These are phyloP conservation scores for Suillia variegata DNA, from an alignment of 2,888 invertebrate genomes.

Conservation along the genomic window DNA sequence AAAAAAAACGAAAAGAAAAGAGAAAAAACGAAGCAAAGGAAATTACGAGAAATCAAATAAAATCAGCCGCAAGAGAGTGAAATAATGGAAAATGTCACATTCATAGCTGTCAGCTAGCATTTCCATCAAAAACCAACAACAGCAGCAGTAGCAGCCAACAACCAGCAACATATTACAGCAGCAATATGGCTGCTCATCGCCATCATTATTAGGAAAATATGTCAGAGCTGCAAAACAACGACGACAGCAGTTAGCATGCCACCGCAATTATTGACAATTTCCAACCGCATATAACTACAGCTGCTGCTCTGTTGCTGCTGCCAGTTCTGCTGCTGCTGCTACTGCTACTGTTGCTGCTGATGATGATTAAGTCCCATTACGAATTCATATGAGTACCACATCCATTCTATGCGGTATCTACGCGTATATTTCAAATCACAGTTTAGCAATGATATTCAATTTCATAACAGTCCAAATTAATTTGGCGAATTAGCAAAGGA, in stretches of 20 bases:
- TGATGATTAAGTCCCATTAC: slow-evolving; percentile 15
- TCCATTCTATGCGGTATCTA: too few species aligned
- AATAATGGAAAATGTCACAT: slow-evolving; percentile 28
- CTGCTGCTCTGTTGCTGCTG: not conserved
- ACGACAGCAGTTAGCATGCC: not conserved
- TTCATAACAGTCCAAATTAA: too few species aligned
- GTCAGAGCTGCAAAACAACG: slow-evolving; percentile 3
- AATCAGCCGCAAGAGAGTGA: slow-evolving; percentile 11
- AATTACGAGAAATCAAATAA: not conserved
- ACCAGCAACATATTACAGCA: slow-evolving; percentile 23
- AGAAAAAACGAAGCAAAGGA: not conserved
- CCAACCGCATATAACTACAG: not conserved
- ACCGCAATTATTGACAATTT: slow-evolving; percentile 16
- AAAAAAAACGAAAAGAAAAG: not conserved
- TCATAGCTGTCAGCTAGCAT: slow-evolving; percentile 24
- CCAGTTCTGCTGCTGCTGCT: not conserved
- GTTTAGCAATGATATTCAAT: too few species aligned
- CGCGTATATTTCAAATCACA: too few species aligned
- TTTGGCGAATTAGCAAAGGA: too few species aligned
- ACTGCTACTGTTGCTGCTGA: not conserved
- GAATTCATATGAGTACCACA: slow-evolving; percentile 12
- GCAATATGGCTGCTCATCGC: slow-evolving; percentile 18
- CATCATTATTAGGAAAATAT: slow-evolving; percentile 14
- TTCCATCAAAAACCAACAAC: slow-evolving; percentile 19
- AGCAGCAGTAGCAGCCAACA: not conserved